Percentiles rank a stretch among this genome's conserved stretches.
Evolutionary conservation across 2,888 invertebrate genomes (phyloP).

Genomic region (Cerceris rybyensis): DNA sequence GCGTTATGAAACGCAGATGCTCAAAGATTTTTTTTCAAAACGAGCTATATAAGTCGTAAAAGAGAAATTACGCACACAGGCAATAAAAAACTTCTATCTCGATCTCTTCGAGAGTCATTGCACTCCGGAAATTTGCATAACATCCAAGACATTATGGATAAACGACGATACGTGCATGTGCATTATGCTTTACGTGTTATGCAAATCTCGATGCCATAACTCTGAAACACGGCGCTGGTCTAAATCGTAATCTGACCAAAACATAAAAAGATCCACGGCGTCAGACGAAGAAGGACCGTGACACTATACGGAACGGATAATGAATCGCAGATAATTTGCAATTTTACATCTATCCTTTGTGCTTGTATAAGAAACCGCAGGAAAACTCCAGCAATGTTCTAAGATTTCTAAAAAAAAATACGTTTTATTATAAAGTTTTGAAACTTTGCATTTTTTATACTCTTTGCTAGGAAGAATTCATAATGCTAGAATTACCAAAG

Average conservation of each 20-base stretch:
- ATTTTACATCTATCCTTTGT: not conserved
- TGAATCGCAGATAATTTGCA: not conserved
- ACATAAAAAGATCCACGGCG: not conserved
- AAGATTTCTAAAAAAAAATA: too few relatives aligned
- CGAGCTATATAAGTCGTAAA: not conserved
- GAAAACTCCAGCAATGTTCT: too few relatives aligned
- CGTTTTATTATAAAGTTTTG: too few relatives aligned
- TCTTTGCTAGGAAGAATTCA: too few relatives aligned
- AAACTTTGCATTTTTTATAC: too few relatives aligned
- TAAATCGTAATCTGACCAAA: conserved; percentile 41
- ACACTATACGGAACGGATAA: not conserved
- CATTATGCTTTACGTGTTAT: conserved; percentile 40
- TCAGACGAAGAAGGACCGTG: not conserved
- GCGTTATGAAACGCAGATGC: conserved; percentile 13
- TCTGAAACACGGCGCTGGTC: conserved; percentile 11
- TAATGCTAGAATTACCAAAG: too few relatives aligned
- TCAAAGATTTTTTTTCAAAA: not conserved
- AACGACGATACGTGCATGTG: conserved; percentile 32
- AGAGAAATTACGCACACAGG: conserved; percentile 10
- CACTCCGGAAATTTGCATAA: conserved; percentile 49
- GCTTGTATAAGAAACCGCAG: too few relatives aligned
- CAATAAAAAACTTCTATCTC: conserved; percentile 47
- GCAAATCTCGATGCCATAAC: conserved; percentile 45
- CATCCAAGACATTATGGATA: conserved; percentile 37
- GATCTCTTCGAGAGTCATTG: conserved; percentile 24